Base-by-base conservation (phyloP, 30 jellyfish, hydroid and myxozoan species). In the Aurelia aurita region DNA sequence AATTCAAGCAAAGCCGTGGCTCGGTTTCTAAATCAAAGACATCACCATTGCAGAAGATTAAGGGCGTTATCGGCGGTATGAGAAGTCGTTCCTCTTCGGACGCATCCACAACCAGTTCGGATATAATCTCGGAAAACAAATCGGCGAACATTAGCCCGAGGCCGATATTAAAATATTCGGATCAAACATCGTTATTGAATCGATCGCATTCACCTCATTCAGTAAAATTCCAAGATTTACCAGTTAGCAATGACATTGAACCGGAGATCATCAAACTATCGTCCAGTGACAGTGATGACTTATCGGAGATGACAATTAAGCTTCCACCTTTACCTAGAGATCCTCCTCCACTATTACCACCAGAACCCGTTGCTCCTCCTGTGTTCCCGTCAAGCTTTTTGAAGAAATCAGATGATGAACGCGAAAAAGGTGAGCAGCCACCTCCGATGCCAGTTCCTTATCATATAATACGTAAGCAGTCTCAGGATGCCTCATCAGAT, bases 61-160 rank as follows among this genome's bases (percentile, higher is more conserved):
- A 77, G 21, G 85, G 78, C 20, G 96, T 77, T 29, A 86, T 86
- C 76, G 87, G 65, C 27, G 96, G 96, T 0, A 75, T 86, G 85
- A 53, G 96, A 23, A 86, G 96, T 55, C 96, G 96, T 26, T 86
- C 96, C 8, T 74, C 96, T 3, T 86, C 96, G 32, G 96, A 86
- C 19, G 89, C 89, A 3, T 86, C 96, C 3, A 86, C 90, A 4
- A 69, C 96, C 16, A 86, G 96, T 35, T 3, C 15, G 69, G 96
- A 67, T 5, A 81, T 72, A 1, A 69, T 21, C 21, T 21, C 86
- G 39, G 62, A 65, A 53, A 9, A 22, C 46, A n/a, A 26, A 61
- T 11, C n/a, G 23, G 6, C 72, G 64, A 70, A 70, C 61, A 15
- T 20, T 28, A 83, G 93, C 46, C 93, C 93, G 5, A 83, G 51